Evolutionary conservation across 2,113 vertebrate genomes (phyloP), one percentile per base, ranked within the genome.

Genomic region (Ramphastos sulfuratus): DNA sequence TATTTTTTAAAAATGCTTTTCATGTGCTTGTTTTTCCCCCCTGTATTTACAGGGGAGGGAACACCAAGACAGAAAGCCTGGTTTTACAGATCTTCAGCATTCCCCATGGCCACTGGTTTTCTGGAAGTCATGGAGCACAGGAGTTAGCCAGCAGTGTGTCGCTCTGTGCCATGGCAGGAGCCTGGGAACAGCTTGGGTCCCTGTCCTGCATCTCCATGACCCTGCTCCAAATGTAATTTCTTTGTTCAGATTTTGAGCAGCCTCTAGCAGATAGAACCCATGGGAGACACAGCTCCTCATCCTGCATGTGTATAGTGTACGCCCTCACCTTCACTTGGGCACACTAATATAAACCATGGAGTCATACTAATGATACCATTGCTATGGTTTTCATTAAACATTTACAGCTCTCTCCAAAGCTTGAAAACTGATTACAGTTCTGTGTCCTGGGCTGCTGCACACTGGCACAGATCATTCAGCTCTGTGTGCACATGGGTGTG

Each of bases 271-370:
- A 35, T 6, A 27, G 7, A 54, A 3, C 10, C 50, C 55, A 16
- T 0, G 0, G 61, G 21, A 84, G 16, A 77, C 61, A 35, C 2
- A 2, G 31, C 31, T 60, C 33, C 54, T 82, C 37, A 18, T 27
- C 27, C 66, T 75, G 15, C 46, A 10, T 1, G 4, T 3, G 12
- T 13, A 14, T 0, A 0, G 16, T 25, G 23, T 20, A 14, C 7
- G 31, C 9, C 33, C 46, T 63, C 27, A 21, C 35, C 64, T 73
- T 63, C 55, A 20, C 28, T 1, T 31, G 46, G 31, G 82, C 70
- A 69, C 10, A 4, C 9, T 14, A 48, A 64, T 5, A 30, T 61
- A 67, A 82, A 76, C 52, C 20, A 12, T 15, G 54, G 25, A 89
- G 35, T 59, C 76, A 9, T 3, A 31, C 9, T 5, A 87, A 25